These are phyloP conservation scores for Pipistrellus pygmaeus DNA, from an alignment of 2,797 vertebrate genomes.

Conservation along the genomic window DNA sequence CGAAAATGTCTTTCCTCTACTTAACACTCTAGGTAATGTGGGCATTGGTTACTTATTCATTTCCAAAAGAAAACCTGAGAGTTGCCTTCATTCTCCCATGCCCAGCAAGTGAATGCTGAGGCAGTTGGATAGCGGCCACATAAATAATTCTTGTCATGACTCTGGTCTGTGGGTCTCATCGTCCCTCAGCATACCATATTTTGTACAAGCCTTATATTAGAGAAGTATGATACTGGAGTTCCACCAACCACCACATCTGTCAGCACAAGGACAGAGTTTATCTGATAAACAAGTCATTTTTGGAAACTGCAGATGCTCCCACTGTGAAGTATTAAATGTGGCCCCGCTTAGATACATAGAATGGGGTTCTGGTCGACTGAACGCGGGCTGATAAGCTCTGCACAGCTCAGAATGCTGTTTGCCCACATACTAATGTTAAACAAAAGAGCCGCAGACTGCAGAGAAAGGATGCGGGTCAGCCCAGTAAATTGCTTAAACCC, in stretches of 20 bases:
- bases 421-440: conserved; percentile 93
- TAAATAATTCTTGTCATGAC: conserved; percentile 71
- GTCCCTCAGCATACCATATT: conserved; percentile 76
- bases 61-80: conserved; percentile 74
- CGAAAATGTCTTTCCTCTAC: conserved; percentile 48
- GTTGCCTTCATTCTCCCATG: conserved; percentile 7
- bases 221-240: conserved; percentile 86
- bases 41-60: conserved; percentile 66
- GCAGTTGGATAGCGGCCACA: conserved; percentile 28
- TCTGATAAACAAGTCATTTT: conserved; percentile 92
- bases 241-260: conserved; percentile 88
- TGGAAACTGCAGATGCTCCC: conserved; percentile 89
- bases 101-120: conserved; percentile 49
- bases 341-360: conserved; percentile 89
- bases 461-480: conserved; percentile 89
- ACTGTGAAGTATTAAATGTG: conserved; percentile 90
- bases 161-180: conserved; percentile 52
- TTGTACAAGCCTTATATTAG: conserved; percentile 82
- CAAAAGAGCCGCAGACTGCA: conserved; percentile 91
- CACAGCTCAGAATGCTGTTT: conserved; percentile 91
- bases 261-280: conserved; percentile 89
- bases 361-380: conserved; percentile 90
- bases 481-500: conserved; percentile 92
- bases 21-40: conserved; percentile 62
- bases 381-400: conserved; percentile 90